Conservation (phyloP, 2,888 invertebrate genomes). For the Creontiades dilutus region DNA sequence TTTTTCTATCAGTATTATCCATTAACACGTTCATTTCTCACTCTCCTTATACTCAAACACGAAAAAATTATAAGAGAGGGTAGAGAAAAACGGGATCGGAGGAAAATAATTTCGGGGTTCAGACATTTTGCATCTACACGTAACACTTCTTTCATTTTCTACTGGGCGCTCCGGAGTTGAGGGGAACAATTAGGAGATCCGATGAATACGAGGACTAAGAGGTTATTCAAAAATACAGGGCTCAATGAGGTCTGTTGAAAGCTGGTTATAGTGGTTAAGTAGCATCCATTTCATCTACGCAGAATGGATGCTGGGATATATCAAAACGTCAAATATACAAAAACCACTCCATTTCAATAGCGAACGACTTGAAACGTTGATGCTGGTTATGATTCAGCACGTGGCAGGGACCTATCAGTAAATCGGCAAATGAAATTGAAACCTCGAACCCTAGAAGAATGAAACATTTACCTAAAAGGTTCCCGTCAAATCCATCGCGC, state of each 20-base stretch:
- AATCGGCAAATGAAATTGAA: too few species aligned
- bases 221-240: too few species aligned
- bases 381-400: too few species aligned
- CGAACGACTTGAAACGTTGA: too few species aligned
- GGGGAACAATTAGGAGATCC: neutral
- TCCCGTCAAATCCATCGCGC: neutral
- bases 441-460: neutral
- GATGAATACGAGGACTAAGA: neutral
- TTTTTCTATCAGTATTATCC: slow-evolving; percentile 63
- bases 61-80: neutral
- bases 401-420: too few species aligned
- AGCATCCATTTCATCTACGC: too few species aligned
- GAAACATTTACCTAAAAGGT: neutral
- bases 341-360: too few species aligned
- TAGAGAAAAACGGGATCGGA: neutral
- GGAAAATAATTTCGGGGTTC: slow-evolving; percentile 34
- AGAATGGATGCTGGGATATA: too few species aligned
- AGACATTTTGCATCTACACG: neutral
- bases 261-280: too few species aligned
- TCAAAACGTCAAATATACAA: too few species aligned
- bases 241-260: too few species aligned
- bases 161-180: neutral
- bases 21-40: slow-evolving; percentile 24
- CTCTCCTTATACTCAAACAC: neutral
- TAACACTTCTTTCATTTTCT: slow-evolving; percentile 4